These are phyloP conservation scores for Seriola rivoliana DNA, from an alignment of 2,113 vertebrate species.

Conservation along the genomic window DNA sequence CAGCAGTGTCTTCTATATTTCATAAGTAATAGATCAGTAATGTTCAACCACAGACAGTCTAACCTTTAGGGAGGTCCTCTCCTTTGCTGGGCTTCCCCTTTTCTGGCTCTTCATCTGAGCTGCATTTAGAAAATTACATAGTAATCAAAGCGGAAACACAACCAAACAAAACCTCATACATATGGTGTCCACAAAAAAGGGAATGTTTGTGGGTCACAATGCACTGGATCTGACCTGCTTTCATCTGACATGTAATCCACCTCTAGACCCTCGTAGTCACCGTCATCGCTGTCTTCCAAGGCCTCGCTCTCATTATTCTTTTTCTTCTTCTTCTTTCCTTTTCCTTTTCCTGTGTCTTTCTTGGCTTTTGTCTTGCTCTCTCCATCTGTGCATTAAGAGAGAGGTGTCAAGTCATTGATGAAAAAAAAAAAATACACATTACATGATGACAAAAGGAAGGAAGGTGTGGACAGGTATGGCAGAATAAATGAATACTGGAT, in stretches of 20 bases:
- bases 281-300: slow-evolving; percentile 92
- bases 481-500: background rate
- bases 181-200: background rate
- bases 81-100: slow-evolving; percentile 86
- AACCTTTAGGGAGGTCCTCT: slow-evolving; percentile 91
- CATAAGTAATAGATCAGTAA: background rate
- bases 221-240: slow-evolving; percentile 85
- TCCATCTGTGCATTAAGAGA: slow-evolving; percentile 71
- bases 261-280: slow-evolving; percentile 93
- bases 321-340: slow-evolving; percentile 83
- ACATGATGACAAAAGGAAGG: background rate
- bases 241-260: slow-evolving; percentile 96
- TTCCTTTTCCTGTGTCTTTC: slow-evolving; percentile 82
- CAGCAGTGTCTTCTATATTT: background rate
- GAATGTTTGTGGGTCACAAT: background rate
- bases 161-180: background rate
- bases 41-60: background rate
- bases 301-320: slow-evolving; percentile 86
- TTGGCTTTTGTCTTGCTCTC: slow-evolving; percentile 79
- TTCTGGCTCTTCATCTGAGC: slow-evolving; percentile 88
- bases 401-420: background rate
- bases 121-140: slow-evolving; percentile 42
- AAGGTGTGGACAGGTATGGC: background rate
- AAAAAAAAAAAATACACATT: background rate
- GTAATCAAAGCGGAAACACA: background rate